Evolutionary conservation across 2,113 vertebrate genomes (phyloP).

Genomic region (Paramisgurnus dabryanus): DNA sequence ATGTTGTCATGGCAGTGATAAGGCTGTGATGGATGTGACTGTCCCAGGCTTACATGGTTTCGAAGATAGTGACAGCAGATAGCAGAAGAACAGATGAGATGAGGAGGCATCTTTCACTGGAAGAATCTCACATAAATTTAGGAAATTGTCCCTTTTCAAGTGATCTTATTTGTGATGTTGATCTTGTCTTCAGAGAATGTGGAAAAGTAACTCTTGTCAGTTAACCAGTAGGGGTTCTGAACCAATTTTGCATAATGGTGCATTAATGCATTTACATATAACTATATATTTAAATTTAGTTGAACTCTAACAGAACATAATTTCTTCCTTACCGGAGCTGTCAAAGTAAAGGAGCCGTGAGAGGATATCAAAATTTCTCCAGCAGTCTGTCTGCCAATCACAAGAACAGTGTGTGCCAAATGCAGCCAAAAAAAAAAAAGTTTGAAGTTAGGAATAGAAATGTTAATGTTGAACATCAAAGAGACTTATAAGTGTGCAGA

Average conservation of each 20-base stretch:
- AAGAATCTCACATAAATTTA: background rate
- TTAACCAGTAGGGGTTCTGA: background rate
- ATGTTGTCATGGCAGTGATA: conserved; percentile 48
- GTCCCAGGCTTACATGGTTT: conserved; percentile 39
- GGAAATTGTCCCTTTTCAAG: background rate
- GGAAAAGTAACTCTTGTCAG: background rate
- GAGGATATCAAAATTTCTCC: background rate
- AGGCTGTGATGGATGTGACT: conserved; percentile 46
- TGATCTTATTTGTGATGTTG: background rate
- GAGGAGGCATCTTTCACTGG: background rate
- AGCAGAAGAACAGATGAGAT: background rate
- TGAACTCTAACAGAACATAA: no score
- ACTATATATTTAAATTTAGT: no score
- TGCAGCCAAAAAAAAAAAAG: no score
- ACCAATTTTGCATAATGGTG: background rate
- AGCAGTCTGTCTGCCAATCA: no score
- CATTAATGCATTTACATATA: no score
- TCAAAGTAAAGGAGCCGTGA: background rate
- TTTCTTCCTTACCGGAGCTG: background rate
- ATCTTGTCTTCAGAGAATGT: background rate
- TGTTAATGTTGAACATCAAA: background rate
- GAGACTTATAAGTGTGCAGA: background rate
- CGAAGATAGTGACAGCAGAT: conserved; percentile 31
- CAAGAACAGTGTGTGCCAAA: no score
- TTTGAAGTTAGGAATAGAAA: background rate